phyloP scores from a whole-genome alignment of 2,113 vertebrate species.

The Clarias magur region DNA sequence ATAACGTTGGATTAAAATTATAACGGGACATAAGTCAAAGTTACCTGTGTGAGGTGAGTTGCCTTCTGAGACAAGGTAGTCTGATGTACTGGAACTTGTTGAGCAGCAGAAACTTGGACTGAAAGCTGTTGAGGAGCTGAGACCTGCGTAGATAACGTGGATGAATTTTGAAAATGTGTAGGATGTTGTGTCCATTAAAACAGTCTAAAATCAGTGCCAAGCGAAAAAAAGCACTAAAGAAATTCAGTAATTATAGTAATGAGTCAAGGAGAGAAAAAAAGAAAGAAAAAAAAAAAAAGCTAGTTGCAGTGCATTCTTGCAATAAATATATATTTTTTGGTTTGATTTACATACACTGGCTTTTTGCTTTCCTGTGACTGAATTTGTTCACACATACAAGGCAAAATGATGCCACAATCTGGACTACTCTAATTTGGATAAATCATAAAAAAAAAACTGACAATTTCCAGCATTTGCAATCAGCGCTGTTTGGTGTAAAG shows the following conservation, averaged over 20 bases:
- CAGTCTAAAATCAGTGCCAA: not conserved
- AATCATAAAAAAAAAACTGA: not conserved
- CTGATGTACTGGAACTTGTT: slow-evolving; percentile 75
- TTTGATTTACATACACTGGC: not conserved
- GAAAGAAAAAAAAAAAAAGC: no score
- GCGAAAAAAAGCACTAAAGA: not conserved
- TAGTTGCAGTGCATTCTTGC: not conserved
- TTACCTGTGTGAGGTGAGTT: slow-evolving; percentile 79
- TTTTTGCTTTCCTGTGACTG: not conserved
- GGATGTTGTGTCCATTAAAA: slow-evolving; percentile 52
- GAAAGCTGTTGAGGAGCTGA: slow-evolving; percentile 50
- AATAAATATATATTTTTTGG: not conserved
- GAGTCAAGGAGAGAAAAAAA: no score
- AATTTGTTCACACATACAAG: not conserved
- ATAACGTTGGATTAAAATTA: not conserved
- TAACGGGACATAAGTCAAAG: not conserved
- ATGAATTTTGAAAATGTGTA: slow-evolving; percentile 66
- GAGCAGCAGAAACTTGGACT: slow-evolving; percentile 51
- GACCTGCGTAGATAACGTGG: slow-evolving; percentile 57
- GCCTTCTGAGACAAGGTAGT: slow-evolving; percentile 68
- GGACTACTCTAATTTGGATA: not conserved
- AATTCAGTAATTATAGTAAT: not conserved
- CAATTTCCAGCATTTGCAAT: not conserved
- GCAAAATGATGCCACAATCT: not conserved
- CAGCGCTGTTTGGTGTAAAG: not conserved